Evolutionary conservation across 2,797 vertebrate species (phyloP).

Genomic region (Melanotaenia pygmaea): DNA sequence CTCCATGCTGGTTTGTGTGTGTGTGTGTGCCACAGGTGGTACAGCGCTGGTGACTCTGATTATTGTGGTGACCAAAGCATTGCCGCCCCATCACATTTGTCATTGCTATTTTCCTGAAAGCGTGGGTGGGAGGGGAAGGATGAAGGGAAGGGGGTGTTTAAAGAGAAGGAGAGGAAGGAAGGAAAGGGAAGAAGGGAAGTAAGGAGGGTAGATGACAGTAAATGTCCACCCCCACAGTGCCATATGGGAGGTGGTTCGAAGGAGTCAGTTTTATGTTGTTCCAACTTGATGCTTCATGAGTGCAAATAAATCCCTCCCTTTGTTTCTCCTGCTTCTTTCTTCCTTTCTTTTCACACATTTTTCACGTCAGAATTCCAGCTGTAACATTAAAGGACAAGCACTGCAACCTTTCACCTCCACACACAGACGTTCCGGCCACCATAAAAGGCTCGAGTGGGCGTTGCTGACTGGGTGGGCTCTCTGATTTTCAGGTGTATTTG

Average conservation of each 20-base stretch:
- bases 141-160: slow-evolving; percentile 45
- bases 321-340: slow-evolving; percentile 44
- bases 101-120: slow-evolving; percentile 69
- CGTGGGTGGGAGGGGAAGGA: slow-evolving; percentile 70
- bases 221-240: slow-evolving; percentile 64
- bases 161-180: slow-evolving; percentile 37
- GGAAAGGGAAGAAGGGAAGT: slow-evolving; percentile 42
- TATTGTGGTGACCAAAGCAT: slow-evolving; percentile 72
- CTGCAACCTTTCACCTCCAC: not conserved
- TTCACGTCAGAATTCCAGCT: slow-evolving; percentile 10
- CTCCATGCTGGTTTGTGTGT: slow-evolving; percentile 23
- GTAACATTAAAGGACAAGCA: slow-evolving; percentile 30
- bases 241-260: slow-evolving; percentile 78
- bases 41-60: slow-evolving; percentile 66
- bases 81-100: slow-evolving; percentile 68
- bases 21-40: slow-evolving; percentile 71
- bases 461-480: slow-evolving; percentile 64
- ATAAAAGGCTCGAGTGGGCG: slow-evolving; percentile 68
- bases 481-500: slow-evolving; percentile 82
- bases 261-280: slow-evolving; percentile 59
- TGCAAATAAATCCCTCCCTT: slow-evolving; percentile 68
- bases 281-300: slow-evolving; percentile 37
- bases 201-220: slow-evolving; percentile 58
- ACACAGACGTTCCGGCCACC: slow-evolving; percentile 50
- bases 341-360: slow-evolving; percentile 18